A percentile compares a stretch with the other conserved stretches of the same genome.
Evolutionary conservation across 2,888 invertebrate species (phyloP).

Genomic region (Aspidiotus rigidus): DNA sequence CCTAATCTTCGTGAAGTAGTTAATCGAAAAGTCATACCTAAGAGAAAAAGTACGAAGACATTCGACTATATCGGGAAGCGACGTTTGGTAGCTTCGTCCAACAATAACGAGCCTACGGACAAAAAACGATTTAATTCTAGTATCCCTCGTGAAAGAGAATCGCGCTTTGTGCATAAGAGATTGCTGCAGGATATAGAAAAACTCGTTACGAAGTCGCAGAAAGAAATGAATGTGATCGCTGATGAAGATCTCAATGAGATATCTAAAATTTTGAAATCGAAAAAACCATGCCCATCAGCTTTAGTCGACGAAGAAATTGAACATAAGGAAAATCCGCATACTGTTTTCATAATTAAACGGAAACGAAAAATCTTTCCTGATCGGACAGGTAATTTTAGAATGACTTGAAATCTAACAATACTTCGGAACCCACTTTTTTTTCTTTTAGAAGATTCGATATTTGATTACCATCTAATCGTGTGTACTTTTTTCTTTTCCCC

Average conservation of each 20-base stretch:
- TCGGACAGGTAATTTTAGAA: too few relatives aligned
- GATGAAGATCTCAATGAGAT: slow-evolving; percentile 27
- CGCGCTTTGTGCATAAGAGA: slow-evolving; percentile 15
- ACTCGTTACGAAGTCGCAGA: slow-evolving; percentile 20
- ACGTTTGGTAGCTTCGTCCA: slow-evolving; percentile 6
- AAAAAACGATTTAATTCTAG: neutral
- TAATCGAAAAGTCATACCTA: neutral
- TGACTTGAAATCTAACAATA: too few relatives aligned
- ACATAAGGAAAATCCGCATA: too few relatives aligned
- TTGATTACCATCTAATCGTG: too few relatives aligned
- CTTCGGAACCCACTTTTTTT: too few relatives aligned
- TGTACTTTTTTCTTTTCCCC: too few relatives aligned
- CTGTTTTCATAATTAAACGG: too few relatives aligned
- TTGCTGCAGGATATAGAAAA: slow-evolving; percentile 25
- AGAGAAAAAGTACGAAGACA: neutral
- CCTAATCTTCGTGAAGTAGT: neutral
- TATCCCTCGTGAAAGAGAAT: slow-evolving; percentile 2
- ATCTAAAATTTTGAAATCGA: slow-evolving; percentile 13
- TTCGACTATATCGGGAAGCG: neutral
- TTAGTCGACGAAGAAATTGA: too few relatives aligned
- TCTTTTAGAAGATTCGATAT: too few relatives aligned
- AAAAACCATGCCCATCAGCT: neutral
- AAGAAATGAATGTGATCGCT: slow-evolving; percentile 23
- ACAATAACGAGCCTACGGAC: neutral
- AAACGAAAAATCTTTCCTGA: too few relatives aligned